Base-by-base conservation (phyloP, 2,888 invertebrate genomes). In the Candidula unifasciata region DNA sequence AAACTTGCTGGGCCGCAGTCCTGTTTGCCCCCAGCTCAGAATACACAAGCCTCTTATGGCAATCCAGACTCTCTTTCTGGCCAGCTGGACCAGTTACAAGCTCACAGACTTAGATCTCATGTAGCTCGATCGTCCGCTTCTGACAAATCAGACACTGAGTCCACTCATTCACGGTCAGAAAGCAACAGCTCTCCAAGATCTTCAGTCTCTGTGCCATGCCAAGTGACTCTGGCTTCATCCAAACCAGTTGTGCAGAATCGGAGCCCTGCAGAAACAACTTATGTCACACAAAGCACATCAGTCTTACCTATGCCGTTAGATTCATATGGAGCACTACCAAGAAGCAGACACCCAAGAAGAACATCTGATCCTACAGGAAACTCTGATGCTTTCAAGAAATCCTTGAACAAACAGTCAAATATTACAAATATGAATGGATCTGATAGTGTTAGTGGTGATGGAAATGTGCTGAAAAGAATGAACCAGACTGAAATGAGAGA, bases 311-410 rank as follows among this genome's bases (percentile, higher is more conserved):
- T 84, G 35, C 88, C 86, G 77, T 87, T 88, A 16, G 90, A 91
- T 84, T 86, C 90, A 80, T 91, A 90, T 85, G 90, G 90, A 68
- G 90, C 91, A 21, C 84, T 91, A 68, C 90, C 91, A 10, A 82
- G 91, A 57, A 87, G 89, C 87, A 89, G 86, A 87, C 87, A 77
- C 66, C 88, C 84, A 87, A 89, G 86, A 82, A 87, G 80, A 85
- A 86, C 79, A 86, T 88, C 83, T 69, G 90, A 88, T n/a, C 85
- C 84, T 24, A 87, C 84, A 80, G 87, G 84, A 87, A 90, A 90
- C 16, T 85, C 87, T 6, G 91, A 91, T 37, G 88, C 90, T 57
- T 91, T 91, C 74, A 89, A 90, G 79, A 88, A 89, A 68, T 91
- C 88, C 86, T 68, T 91, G 27, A 90, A 89, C 79, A 89, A 87